phyloP scores from a whole-genome alignment of 2,888 invertebrate species.

The Hololepta plana region DNA sequence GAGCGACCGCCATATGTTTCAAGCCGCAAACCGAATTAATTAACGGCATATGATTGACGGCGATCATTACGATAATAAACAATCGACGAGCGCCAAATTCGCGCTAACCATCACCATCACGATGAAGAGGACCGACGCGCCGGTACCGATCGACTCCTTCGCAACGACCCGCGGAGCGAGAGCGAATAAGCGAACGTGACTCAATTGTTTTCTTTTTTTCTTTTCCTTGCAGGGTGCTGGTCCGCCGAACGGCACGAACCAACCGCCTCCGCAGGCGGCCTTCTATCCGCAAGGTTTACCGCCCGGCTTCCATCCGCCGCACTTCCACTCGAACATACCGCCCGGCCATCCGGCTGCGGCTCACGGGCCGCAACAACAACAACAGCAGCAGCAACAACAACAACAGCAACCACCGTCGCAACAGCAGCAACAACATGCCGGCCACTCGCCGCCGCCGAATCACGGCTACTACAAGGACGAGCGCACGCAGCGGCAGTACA shows the following conservation, averaged over 20 bases:
- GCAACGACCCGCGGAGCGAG: too few relatives aligned
- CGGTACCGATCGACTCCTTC: too few relatives aligned
- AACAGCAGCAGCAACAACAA: too few relatives aligned
- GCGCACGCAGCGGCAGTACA: conserved; percentile 57
- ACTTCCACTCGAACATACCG: conserved; percentile 33
- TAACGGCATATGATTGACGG: too few relatives aligned
- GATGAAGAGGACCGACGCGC: conserved; percentile 6
- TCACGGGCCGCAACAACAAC: too few relatives aligned
- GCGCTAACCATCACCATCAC: conserved; percentile 10
- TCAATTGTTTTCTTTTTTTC: conserved; percentile 3
- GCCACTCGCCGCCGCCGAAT: conserved; percentile 41
- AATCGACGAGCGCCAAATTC: conserved; percentile 6
- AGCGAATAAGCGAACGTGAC: too few relatives aligned
- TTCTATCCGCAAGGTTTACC: conserved; percentile 40
- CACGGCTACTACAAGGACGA: conserved; percentile 53
- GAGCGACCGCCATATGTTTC: too few relatives aligned
- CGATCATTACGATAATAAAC: not conserved
- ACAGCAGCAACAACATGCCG: conserved; percentile 30
- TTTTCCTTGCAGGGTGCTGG: conserved; percentile 41
- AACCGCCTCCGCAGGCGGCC: conserved; percentile 49
- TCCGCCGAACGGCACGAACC: conserved; percentile 50
- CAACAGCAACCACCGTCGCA: too few relatives aligned
- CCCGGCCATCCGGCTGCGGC: conserved; percentile 32
- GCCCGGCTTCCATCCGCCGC: conserved; percentile 26
- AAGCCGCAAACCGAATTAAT: too few relatives aligned